These are phyloP conservation scores for Patella vulgata DNA, from an alignment of 1,140 invertebrate species.

Conservation along the genomic window DNA sequence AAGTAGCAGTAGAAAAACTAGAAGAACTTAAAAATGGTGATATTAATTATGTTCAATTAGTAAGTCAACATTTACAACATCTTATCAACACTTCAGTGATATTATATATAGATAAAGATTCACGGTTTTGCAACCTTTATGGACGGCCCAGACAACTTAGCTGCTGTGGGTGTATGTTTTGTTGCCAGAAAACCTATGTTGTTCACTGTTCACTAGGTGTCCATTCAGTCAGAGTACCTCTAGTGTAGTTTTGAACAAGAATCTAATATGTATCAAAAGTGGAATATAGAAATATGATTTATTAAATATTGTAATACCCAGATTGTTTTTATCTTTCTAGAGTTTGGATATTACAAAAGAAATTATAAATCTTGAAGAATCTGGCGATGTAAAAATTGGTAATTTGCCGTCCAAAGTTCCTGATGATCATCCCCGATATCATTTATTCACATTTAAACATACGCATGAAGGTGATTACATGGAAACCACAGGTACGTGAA, in stretches of 20 bases:
- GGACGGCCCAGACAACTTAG: no score
- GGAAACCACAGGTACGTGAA: conserved; percentile 79
- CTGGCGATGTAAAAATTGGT: conserved; percentile 46
- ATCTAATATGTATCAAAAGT: no score
- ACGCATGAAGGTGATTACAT: conserved; percentile 90
- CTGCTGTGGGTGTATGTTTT: no score
- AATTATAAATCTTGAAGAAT: conserved; percentile 52
- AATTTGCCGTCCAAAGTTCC: conserved; percentile 82
- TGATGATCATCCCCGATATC: conserved; percentile 86
- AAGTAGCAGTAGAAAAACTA: conserved; percentile 81
- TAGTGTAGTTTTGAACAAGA: no score
- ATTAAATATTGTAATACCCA: no score
- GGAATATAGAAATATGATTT: no score
- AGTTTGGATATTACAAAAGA: conserved; percentile 62
- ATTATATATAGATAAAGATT: no score
- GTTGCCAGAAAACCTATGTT: no score
- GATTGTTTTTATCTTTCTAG: conserved; percentile 49
- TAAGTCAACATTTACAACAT: conserved; percentile 51
- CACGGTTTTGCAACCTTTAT: no score
- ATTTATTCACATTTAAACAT: conserved; percentile 91
- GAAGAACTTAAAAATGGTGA: conserved; percentile 67
- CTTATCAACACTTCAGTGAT: no score
- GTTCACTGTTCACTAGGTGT: no score
- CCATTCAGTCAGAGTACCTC: no score
- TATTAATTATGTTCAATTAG: conserved; percentile 75